Evolutionary conservation across 2,888 invertebrate species (phyloP).

Genomic region (Drosophila pseudotakahashii): DNA sequence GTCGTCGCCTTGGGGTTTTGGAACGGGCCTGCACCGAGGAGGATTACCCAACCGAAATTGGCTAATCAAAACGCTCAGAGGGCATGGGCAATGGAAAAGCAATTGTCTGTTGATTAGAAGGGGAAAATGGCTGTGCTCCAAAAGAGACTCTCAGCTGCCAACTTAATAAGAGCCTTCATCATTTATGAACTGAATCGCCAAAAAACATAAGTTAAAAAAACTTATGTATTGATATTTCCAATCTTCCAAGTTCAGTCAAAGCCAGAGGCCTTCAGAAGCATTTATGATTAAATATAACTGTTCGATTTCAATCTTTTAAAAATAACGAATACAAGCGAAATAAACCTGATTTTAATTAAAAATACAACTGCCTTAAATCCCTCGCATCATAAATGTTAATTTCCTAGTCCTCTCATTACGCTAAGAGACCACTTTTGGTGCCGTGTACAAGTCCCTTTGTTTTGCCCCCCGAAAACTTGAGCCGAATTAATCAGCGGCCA

Average conservation of each 20-base stretch:
- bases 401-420: constrained; percentile 60
- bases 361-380: too few relatives aligned
- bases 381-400: too few relatives aligned
- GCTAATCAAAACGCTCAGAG: constrained; percentile 66
- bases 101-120: constrained; percentile 50
- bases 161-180: background rate
- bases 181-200: background rate
- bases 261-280: background rate
- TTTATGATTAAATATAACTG: too few relatives aligned
- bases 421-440: constrained; percentile 40
- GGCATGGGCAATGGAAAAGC: constrained; percentile 57
- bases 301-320: too few relatives aligned
- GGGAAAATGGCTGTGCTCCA: background rate
- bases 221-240: background rate
- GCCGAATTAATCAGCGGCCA: constrained; percentile 72
- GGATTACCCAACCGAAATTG: constrained; percentile 59
- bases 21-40: constrained; percentile 31
- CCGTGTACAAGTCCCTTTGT: constrained; percentile 65
- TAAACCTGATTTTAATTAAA: too few relatives aligned
- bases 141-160: constrained; percentile 50
- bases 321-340: too few relatives aligned
- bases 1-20: constrained; percentile 28
- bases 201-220: background rate
- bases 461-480: constrained; percentile 51
- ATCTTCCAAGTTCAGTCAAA: background rate